Evolutionary conservation across 1,140 invertebrate genomes (phyloP), one percentile per base, ranked within the genome.

Genomic region (Ylistrum balloti): DNA sequence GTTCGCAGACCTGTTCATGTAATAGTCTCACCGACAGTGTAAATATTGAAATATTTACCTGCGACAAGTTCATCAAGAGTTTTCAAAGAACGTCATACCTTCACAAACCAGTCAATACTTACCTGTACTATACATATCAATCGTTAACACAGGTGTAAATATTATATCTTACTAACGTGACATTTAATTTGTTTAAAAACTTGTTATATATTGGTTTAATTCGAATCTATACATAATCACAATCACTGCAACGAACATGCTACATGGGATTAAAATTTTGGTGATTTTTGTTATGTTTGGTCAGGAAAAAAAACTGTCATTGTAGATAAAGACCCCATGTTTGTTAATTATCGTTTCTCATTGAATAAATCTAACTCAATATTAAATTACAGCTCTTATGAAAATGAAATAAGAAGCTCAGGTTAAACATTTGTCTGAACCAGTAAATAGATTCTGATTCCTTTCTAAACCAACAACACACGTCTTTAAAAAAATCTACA

Each of bases 41-140:
- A 74, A 74, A 74, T 28, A 74, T 74, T 74, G n/a, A 28, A 74
- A 74, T 74, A 74, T 74, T 74, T 74, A 74, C 56, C 56, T 74
- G 56, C n/a, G 5, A n/a, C 9, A 74, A 74, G 56, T 74, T 74
- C 56, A 74, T 74, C 56, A 28, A 74, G 22, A 74, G 56, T 74
- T 74, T 45, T 74, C 56, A 74, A n/a, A 74, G n/a, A 28, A 74
- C 56, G 22, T 74, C 56, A 74, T 74, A 74, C 56, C 56, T 74
- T 22, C 28, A 28, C 56, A 74, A 74, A n/a, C n/a, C 56, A 74
- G 56, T 74, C 56, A n/a, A 74, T 74, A 38, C 5, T 38, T 38
- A 74, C 56, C 56, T 74, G 56, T 74, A 74, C 17, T 74, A 28
- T 74, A 74, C 22, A 9, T 74, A 74, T 28, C 5, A 74, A 13